These are phyloP conservation scores for Parasteatoda tepidariorum DNA, from an alignment of 1,140 invertebrate genomes.

Conservation along the genomic window DNA sequence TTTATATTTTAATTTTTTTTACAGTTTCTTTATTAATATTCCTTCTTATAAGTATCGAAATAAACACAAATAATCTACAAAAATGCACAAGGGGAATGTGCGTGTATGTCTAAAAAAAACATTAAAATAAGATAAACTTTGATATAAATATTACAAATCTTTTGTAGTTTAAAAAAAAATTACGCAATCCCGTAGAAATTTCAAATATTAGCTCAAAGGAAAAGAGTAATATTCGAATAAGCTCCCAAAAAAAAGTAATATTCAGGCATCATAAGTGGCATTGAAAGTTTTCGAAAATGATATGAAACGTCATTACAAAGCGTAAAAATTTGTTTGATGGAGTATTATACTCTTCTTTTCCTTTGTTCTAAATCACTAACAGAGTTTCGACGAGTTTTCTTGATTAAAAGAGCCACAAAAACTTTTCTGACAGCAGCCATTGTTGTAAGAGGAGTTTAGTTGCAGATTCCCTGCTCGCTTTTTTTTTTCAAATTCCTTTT, in stretches of 20 bases:
- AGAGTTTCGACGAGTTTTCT: background rate
- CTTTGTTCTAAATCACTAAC: conserved; percentile 16
- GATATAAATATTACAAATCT: too few relatives aligned
- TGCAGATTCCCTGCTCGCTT: background rate
- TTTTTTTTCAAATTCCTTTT: background rate
- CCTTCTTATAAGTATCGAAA: too few relatives aligned
- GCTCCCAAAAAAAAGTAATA: background rate
- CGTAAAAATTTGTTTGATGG: background rate
- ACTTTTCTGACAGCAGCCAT: conserved; percentile 15
- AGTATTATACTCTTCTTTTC: conserved; percentile 11
- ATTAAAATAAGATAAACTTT: too few relatives aligned
- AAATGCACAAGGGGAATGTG: too few relatives aligned
- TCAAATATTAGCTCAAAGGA: too few relatives aligned
- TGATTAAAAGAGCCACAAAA: background rate
- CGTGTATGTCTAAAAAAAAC: too few relatives aligned
- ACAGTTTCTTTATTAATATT: too few relatives aligned
- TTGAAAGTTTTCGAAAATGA: conserved; percentile 20
- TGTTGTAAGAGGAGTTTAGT: background rate
- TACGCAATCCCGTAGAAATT: too few relatives aligned
- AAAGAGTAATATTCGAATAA: background rate
- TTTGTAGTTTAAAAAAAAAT: too few relatives aligned
- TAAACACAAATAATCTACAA: too few relatives aligned
- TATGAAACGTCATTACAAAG: conserved; percentile 9
- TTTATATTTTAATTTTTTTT: too few relatives aligned
- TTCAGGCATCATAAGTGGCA: conserved; percentile 12